phyloP scores from a whole-genome alignment of 2,113 vertebrate species.

The Hemicordylus capensis region DNA sequence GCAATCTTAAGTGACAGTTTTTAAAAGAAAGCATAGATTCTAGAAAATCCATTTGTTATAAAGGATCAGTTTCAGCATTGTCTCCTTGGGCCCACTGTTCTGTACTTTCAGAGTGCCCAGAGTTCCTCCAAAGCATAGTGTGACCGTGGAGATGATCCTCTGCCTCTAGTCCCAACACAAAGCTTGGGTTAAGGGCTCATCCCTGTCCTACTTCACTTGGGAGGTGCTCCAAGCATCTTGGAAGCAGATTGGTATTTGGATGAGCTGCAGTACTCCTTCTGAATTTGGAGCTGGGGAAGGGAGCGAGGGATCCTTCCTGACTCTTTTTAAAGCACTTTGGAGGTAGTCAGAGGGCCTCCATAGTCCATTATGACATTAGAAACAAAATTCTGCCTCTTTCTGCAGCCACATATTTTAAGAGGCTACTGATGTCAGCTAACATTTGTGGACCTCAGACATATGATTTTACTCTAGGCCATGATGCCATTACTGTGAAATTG shows the following conservation, averaged over 20 bases:
- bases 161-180: neutral
- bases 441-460: neutral
- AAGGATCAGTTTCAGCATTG: neutral
- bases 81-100: neutral
- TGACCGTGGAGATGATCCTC: too few species aligned
- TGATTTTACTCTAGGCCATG: neutral
- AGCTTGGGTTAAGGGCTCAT: neutral
- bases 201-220: neutral
- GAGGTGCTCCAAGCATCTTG: neutral
- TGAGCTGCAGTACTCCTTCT: neutral
- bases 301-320: neutral
- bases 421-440: neutral
- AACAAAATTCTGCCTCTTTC: neutral
- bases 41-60: neutral
- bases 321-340: neutral
- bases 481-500: neutral
- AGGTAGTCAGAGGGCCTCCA: neutral
- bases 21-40: neutral
- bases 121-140: neutral
- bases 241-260: neutral
- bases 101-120: neutral
- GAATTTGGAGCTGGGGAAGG: neutral
- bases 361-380: neutral
- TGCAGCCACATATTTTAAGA: neutral
- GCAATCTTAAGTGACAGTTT: neutral